Percentiles rank a stretch among this genome's conserved stretches.
Conservation (phyloP, 2,113 vertebrate genomes). For the Channa maculata region DNA sequence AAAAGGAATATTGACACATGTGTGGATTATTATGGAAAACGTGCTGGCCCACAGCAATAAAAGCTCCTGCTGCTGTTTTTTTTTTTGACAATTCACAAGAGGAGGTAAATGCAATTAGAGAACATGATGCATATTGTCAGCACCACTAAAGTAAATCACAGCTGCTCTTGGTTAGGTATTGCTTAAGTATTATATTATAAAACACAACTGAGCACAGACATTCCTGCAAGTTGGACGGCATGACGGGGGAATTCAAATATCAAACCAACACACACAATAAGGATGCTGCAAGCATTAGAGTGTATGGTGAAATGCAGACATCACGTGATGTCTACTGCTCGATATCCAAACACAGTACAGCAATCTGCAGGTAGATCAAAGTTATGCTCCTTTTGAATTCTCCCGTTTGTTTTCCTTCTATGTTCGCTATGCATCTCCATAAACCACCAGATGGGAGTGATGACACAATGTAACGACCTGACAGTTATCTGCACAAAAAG, state of each 20-base stretch:
- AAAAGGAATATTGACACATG: slow-evolving; percentile 41
- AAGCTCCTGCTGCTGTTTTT: slow-evolving; percentile 42
- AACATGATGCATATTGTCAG: slow-evolving; percentile 26
- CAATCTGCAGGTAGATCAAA: slow-evolving; percentile 70
- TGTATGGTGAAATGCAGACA: slow-evolving; percentile 19
- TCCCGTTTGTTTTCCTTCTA: slow-evolving; percentile 33
- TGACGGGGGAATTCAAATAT: slow-evolving; percentile 14
- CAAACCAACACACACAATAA: slow-evolving; percentile 3
- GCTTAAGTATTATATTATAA: not conserved
- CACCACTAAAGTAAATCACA: slow-evolving; percentile 10
- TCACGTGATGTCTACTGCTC: slow-evolving; percentile 37
- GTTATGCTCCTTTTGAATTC: slow-evolving; percentile 50
- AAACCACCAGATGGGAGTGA: slow-evolving; percentile 71
- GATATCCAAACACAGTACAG: slow-evolving; percentile 45
- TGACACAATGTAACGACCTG: slow-evolving; percentile 34
- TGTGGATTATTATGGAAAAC: slow-evolving; percentile 21
- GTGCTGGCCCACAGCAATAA: slow-evolving; percentile 11
- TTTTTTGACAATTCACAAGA: slow-evolving; percentile 18
- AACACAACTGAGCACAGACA: slow-evolving; percentile 37
- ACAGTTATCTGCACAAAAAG: slow-evolving; percentile 57
- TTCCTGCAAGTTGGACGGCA: slow-evolving; percentile 44
- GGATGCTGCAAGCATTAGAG: slow-evolving; percentile 12
- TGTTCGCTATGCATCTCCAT: slow-evolving; percentile 34
- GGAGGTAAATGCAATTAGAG: slow-evolving; percentile 22
- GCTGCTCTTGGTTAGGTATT: slow-evolving; percentile 3